phyloP scores from a whole-genome alignment of 2,888 invertebrate genomes.

The Polyommatus icarus region DNA sequence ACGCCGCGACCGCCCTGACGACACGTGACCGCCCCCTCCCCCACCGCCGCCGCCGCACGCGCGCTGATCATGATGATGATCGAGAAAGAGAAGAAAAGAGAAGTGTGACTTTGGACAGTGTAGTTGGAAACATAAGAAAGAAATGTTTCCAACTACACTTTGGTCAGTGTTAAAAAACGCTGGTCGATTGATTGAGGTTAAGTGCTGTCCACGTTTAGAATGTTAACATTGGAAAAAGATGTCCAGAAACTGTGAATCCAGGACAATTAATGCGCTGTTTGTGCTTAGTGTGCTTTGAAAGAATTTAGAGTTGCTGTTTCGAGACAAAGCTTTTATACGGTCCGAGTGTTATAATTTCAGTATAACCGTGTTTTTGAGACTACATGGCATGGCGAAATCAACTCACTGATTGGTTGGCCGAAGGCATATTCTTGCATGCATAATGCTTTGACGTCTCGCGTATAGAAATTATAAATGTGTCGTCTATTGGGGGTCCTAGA shows the following conservation, averaged over 20 bases:
- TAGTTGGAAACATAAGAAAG: no score
- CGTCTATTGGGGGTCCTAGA: not conserved
- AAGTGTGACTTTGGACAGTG: not conserved
- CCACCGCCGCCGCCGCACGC: slow-evolving; percentile 39
- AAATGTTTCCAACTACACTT: no score
- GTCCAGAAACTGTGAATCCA: no score
- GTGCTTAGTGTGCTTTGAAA: no score
- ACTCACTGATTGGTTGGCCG: not conserved
- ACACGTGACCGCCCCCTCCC: slow-evolving; percentile 38
- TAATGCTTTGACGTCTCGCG: not conserved
- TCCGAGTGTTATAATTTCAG: not conserved
- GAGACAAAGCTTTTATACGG: no score
- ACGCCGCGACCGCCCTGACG: slow-evolving; percentile 42
- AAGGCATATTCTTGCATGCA: not conserved
- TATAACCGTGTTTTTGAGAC: not conserved
- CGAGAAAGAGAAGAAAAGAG: not conserved
- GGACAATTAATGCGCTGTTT: no score
- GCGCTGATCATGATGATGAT: slow-evolving; percentile 5
- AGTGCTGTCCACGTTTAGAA: no score
- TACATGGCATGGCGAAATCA: not conserved
- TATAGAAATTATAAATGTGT: not conserved
- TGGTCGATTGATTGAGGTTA: no score
- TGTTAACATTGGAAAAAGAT: no score
- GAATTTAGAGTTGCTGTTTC: no score
- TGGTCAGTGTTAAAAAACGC: no score